Evolutionary conservation across 1,140 invertebrate species (phyloP), one percentile per base, ranked within the genome.

Genomic region (Camponotus floridanus): DNA sequence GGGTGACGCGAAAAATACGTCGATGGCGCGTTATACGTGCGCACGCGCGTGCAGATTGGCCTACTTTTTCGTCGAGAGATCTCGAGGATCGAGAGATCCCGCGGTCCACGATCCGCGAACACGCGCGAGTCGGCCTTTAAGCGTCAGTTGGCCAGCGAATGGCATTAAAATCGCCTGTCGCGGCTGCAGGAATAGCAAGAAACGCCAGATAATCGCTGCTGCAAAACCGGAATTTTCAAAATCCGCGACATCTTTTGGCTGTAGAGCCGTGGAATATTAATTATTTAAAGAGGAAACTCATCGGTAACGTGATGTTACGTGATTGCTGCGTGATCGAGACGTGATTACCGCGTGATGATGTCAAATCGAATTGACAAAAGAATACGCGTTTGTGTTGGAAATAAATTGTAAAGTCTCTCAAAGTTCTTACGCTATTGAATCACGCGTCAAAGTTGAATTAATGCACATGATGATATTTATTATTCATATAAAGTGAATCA

Each of bases 1-100:
- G 51, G 36, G 65, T 71, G 39, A 81, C 26, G 39, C 39, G 78
- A 71, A 71, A 81, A 81, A 81, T 80, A 81, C 59, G 39, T 59
- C 36, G 67, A 26, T 80, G 51, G 61, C 21, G n/a, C n/a, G 6
- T 81, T 6, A 6, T 51, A 18, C 11, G 48, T 4, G 64, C 62
- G 33, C 26, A 36, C 59, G 18, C 76, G 33, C 48, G 48, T 51
- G 15, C 48, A 51, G 13, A 81, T 26, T 71, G 67, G 67, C 51
- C 51, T 59, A 80, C 51, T 71, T 81, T 81, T 81, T 55, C n/a
- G 21, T 68, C 45, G 48, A 55, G 45, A 15, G 48, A 71, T 81
- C 67, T 81, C 51, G 26, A 8, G 11, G 21, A 71, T 71, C 65
- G 21, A 81, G 36, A 81, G 36, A 33, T 71, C 36, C 36, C 36